Base-by-base conservation (phyloP, 2,797 vertebrate species). In the Anguilla marmorata region DNA sequence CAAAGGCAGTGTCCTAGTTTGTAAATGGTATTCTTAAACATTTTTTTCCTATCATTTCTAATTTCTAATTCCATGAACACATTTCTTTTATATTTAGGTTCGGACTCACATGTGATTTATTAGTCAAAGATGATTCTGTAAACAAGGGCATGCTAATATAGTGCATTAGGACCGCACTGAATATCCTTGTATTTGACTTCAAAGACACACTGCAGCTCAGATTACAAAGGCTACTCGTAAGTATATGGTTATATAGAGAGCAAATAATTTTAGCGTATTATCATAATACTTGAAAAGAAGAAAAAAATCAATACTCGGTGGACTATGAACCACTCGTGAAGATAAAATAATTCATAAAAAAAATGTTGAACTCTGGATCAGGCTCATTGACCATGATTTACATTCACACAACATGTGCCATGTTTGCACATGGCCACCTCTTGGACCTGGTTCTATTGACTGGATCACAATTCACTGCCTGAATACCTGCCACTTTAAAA, bases 1-100 rank as follows among this genome's bases (percentile, higher is more conserved):
- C 80, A 88, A 88, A 88, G 82, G 82, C 60, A 27, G 37, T 74
- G 87, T 54, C 87, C 82, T 85, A 72, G 87, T 85, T 88, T 37
- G 27, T 52, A 84, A 72, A 52, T 84, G 74, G 19, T 41, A 41
- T 79, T 88, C 9, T 87, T 30, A 87, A 66, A 83, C 27, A 69
- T 41, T 66, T 87, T 66, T 84, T 27, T 37, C 19, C 52, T 21
- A 63, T 63, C 21, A 63, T 86, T 87, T 16, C 11, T n/a, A n/a
- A n/a, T n/a, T 63, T 87, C 37, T 82, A 79, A 56, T 87, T 87
- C 76, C 45, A 52, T 79, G 27, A 41, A 37, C 33, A 86, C 19
- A 30, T 30, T n/a, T 45, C 21, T n/a, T 16, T 86, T 72, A 41
- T 86, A 72, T 86, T 50, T 66, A 37, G 58, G 37, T 21, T 63